These are phyloP conservation scores for Chiloscyllium punctatum DNA, from an alignment of 2,797 vertebrate species.

Conservation along the genomic window DNA sequence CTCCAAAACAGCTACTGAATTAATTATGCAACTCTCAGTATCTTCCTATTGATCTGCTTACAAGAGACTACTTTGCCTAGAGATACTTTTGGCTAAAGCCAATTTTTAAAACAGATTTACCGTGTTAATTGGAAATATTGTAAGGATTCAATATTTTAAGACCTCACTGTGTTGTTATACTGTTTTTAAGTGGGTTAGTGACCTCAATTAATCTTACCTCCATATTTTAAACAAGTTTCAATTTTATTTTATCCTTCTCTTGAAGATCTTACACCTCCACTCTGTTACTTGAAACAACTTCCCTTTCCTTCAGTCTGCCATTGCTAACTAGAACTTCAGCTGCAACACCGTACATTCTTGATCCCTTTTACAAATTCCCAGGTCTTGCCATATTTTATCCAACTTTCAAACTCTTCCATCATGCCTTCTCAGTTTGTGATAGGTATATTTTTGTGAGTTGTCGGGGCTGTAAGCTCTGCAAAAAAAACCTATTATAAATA, in stretches of 20 bases:
- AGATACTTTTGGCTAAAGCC: background rate
- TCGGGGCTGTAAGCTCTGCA: background rate
- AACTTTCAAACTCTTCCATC: background rate
- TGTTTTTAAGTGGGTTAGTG: background rate
- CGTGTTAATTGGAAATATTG: background rate
- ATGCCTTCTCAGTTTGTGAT: background rate
- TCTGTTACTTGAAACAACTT: too few species aligned
- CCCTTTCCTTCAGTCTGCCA: background rate
- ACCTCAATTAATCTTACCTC: background rate
- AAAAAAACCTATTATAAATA: background rate
- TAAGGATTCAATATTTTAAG: background rate
- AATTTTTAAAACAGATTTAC: background rate
- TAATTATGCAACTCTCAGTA: constrained; percentile 12
- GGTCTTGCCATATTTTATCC: background rate
- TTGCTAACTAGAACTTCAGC: background rate
- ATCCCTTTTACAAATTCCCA: background rate
- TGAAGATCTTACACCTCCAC: background rate
- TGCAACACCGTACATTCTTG: background rate
- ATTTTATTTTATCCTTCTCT: background rate
- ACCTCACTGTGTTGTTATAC: background rate
- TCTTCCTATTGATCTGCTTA: background rate
- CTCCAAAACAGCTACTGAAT: background rate
- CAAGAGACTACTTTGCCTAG: background rate
- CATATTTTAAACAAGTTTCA: background rate
- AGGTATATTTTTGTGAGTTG: background rate